phyloP scores from a whole-genome alignment of 1,140 invertebrate species.

The Nasonia longicornis region DNA sequence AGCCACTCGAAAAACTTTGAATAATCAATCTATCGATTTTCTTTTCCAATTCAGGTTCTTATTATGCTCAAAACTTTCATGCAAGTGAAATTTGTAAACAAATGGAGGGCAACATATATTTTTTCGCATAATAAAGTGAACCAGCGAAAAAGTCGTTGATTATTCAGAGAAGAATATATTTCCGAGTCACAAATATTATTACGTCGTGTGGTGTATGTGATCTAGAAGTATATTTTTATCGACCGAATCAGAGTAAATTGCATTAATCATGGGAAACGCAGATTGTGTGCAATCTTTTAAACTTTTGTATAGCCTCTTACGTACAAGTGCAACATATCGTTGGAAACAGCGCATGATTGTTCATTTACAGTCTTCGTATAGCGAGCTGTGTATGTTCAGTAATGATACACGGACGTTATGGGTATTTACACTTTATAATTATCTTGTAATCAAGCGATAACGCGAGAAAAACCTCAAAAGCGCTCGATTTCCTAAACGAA shows the following conservation, averaged over 20 bases:
- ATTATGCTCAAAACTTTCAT: background rate
- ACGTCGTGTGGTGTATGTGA: background rate
- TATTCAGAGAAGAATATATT: background rate
- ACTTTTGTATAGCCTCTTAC: background rate
- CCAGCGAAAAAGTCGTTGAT: background rate
- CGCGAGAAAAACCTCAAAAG: too few species aligned
- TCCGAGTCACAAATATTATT: background rate
- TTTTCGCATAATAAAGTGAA: too few species aligned
- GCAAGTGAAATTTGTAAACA: background rate
- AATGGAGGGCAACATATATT: background rate
- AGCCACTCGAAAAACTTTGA: too few species aligned
- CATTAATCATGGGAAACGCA: background rate
- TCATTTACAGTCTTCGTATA: background rate
- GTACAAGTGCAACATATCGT: background rate
- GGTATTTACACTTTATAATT: too few species aligned
- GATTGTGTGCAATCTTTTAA: background rate
- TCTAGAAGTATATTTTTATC: background rate
- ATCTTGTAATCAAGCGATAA: too few species aligned
- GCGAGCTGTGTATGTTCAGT: background rate
- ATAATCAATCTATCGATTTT: too few species aligned
- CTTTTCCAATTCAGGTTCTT: too few species aligned
- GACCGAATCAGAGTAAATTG: background rate
- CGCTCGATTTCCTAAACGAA: too few species aligned
- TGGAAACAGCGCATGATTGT: background rate
- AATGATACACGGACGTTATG: too few species aligned